Percentiles rank a stretch among this genome's conserved stretches.
Evolutionary conservation across 2,113 vertebrate species (phyloP).

Genomic region (Paralichthys olivaceus): DNA sequence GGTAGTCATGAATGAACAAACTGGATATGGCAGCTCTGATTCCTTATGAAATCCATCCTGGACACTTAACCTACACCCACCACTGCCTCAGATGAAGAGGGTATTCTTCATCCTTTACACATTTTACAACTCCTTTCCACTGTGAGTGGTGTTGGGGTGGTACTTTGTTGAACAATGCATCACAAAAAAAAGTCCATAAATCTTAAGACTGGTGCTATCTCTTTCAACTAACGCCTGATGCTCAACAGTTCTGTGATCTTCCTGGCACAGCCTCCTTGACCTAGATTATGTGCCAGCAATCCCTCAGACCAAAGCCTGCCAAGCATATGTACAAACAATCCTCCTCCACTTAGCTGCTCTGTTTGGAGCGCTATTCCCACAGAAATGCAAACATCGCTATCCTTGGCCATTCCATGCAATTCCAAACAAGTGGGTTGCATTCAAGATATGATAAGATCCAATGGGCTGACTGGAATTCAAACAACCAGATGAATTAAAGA

Average conservation of each 20-base stretch:
- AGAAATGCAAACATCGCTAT: conserved; percentile 74
- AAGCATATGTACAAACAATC: conserved; percentile 73
- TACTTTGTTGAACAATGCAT: conserved; percentile 27
- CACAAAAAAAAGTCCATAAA: neutral
- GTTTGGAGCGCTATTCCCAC: conserved; percentile 66
- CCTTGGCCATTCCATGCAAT: conserved; percentile 56
- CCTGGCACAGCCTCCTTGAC: conserved; percentile 60
- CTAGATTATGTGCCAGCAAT: conserved; percentile 71
- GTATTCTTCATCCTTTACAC: conserved; percentile 11
- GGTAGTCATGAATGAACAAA: neutral
- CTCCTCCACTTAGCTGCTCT: conserved; percentile 61
- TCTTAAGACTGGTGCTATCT: conserved; percentile 22
- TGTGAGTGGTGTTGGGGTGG: neutral
- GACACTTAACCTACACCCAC: neutral
- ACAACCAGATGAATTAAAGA: conserved; percentile 63
- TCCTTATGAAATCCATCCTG: conserved; percentile 39
- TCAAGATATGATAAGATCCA: conserved; percentile 21
- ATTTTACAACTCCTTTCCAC: conserved; percentile 11
- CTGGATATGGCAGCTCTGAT: conserved; percentile 3
- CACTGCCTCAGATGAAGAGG: conserved; percentile 6
- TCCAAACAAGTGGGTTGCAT: conserved; percentile 17
- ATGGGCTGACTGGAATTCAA: conserved; percentile 47
- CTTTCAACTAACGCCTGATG: conserved; percentile 30
- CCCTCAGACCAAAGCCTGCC: conserved; percentile 66
- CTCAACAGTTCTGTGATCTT: conserved; percentile 51